These are phyloP conservation scores for Alviniconcha marisindica DNA, from an alignment of 1,140 invertebrate genomes.

Conservation along the genomic window DNA sequence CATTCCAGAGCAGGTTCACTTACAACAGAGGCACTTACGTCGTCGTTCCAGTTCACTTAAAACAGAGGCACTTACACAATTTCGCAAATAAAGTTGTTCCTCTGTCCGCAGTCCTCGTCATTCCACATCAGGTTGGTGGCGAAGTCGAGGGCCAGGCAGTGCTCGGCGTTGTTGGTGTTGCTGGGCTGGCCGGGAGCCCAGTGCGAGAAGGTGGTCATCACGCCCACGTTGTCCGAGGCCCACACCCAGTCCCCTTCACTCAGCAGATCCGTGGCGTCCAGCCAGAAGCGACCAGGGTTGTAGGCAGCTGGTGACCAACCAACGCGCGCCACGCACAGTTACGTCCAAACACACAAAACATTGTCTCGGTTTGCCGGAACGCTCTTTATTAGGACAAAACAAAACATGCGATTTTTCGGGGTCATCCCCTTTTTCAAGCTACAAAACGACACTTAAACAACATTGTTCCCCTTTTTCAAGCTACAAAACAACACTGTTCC, in stretches of 20 bases:
- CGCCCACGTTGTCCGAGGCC: background rate
- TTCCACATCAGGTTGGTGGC: background rate
- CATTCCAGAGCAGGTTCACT: too few species aligned
- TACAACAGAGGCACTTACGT: too few species aligned
- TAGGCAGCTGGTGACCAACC: constrained; percentile 11
- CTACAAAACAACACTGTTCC: too few species aligned
- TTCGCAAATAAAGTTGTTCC: constrained; percentile 27
- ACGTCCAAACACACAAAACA: too few species aligned
- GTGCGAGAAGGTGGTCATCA: background rate
- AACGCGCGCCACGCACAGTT: too few species aligned
- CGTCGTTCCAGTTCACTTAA: background rate
- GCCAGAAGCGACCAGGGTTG: constrained; percentile 11
- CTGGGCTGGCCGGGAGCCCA: background rate
- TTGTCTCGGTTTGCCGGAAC: too few species aligned
- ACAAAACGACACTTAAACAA: too few species aligned
- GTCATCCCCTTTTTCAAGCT: too few species aligned
- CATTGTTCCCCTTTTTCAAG: too few species aligned
- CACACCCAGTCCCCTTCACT: constrained; percentile 27
- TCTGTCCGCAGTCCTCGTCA: constrained; percentile 23
- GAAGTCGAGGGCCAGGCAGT: constrained; percentile 21
- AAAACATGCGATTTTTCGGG: too few species aligned
- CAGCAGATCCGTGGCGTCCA: constrained; percentile 22
- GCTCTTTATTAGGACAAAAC: too few species aligned
- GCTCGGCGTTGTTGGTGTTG: constrained; percentile 19
- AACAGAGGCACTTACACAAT: background rate